A percentile compares a stretch with the other conserved stretches of the same genome.
phyloP scores from a whole-genome alignment of 2,888 invertebrate genomes.

The Cyrtodaria siliqua region DNA sequence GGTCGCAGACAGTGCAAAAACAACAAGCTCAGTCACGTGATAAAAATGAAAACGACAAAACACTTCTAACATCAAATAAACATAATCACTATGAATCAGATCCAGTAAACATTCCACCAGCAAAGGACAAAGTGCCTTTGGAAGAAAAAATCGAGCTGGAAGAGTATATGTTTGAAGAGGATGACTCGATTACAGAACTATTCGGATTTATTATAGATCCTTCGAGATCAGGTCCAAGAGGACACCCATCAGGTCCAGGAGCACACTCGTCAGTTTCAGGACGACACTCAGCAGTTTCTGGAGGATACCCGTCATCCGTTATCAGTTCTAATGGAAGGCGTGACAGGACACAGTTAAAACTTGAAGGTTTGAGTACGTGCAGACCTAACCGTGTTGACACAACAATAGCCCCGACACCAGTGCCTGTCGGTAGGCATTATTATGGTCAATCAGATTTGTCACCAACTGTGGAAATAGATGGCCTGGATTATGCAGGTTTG shows the following conservation, averaged over 20 bases:
- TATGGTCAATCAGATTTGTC: conserved; percentile 18
- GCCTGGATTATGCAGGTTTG: conserved; percentile 35
- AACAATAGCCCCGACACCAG: not conserved
- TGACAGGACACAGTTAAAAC: conserved; percentile 42
- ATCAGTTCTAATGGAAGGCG: conserved; percentile 7
- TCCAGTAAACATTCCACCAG: conserved; percentile 5
- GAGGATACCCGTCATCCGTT: no score
- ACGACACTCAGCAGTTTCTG: no score
- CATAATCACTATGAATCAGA: not conserved
- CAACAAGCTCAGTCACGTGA: no score
- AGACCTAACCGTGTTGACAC: conserved; percentile 40
- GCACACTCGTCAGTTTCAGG: no score
- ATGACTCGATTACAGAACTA: conserved; percentile 48
- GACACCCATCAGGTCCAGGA: no score
- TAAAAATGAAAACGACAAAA: no score
- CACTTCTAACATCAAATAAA: no score
- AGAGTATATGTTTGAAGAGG: conserved; percentile 16
- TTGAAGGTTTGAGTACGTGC: conserved; percentile 42
- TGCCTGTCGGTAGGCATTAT: not conserved
- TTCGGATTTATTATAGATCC: conserved; percentile 58
- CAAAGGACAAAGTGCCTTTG: conserved; percentile 1
- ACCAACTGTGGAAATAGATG: conserved; percentile 41
- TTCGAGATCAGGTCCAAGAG: not conserved
- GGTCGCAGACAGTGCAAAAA: no score
- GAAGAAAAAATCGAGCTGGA: not conserved